Evolutionary conservation across 2,113 vertebrate genomes (phyloP).

Genomic region (Leptobrachium leishanense): DNA sequence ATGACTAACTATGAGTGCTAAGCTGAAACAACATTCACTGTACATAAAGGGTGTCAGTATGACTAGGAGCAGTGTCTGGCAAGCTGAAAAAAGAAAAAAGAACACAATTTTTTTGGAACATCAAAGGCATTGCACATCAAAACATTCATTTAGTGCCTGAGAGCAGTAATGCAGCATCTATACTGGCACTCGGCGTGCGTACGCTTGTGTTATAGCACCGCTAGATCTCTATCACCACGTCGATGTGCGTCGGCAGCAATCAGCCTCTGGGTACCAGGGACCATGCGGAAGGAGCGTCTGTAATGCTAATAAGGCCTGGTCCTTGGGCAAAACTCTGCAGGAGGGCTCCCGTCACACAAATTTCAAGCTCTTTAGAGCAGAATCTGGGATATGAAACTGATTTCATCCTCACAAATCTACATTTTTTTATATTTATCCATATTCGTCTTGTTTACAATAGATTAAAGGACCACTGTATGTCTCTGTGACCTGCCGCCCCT

Average conservation of each 20-base stretch:
- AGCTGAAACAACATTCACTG: background rate
- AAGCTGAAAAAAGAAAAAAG: background rate
- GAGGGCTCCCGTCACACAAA: too few relatives aligned
- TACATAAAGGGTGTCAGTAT: background rate
- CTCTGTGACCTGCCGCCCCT: too few relatives aligned
- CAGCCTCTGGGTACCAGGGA: conserved; percentile 13
- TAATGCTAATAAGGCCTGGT: too few relatives aligned
- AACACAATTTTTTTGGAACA: background rate
- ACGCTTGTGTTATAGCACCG: conserved; percentile 2
- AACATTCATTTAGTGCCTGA: background rate
- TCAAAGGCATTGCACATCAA: conserved; percentile 7
- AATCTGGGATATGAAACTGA: too few relatives aligned
- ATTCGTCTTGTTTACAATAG: too few relatives aligned
- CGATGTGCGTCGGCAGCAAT: conserved; percentile 4
- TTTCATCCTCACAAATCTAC: too few relatives aligned
- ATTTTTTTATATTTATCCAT: too few relatives aligned
- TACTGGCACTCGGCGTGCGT: conserved; percentile 5
- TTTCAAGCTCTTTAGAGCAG: too few relatives aligned
- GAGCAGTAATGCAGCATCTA: background rate
- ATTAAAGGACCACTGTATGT: too few relatives aligned
- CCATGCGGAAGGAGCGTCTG: too few relatives aligned
- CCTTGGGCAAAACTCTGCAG: too few relatives aligned
- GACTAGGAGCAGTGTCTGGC: background rate
- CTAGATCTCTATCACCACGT: conserved; percentile 3
- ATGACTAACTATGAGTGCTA: too few relatives aligned